A percentile compares a stretch with the other conserved stretches of the same genome.
These are phyloP conservation scores for Myripristis murdjan DNA, from an alignment of 2,797 vertebrate species.

Conservation along the genomic window DNA sequence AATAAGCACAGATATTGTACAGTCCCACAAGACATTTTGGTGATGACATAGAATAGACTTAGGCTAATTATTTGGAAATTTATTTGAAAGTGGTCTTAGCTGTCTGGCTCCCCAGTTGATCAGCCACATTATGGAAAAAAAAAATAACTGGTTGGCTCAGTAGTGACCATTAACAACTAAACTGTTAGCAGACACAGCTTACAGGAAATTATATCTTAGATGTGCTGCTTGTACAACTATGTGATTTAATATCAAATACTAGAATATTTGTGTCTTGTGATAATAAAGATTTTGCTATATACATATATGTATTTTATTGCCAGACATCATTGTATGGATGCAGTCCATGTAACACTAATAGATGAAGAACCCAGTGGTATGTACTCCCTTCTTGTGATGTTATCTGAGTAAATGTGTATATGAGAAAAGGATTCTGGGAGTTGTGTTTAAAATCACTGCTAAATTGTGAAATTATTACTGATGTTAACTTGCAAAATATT, in stretches of 20 bases:
- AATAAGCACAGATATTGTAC: constrained; percentile 31
- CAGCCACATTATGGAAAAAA: constrained; percentile 52
- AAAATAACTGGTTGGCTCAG: constrained; percentile 50
- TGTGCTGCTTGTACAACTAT: too few species aligned
- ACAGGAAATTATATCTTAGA: constrained; percentile 10
- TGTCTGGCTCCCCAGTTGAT: constrained; percentile 37
- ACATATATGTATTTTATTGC: too few species aligned
- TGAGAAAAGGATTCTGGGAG: background rate
- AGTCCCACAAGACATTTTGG: constrained; percentile 32
- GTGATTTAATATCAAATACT: background rate
- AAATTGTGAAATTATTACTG: too few species aligned
- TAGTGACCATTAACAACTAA: constrained; percentile 45
- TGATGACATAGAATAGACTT: constrained; percentile 30
- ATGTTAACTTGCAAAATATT: too few species aligned
- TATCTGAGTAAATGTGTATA: background rate
- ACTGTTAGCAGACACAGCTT: constrained; percentile 39
- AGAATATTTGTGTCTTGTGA: too few species aligned
- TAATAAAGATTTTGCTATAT: too few species aligned
- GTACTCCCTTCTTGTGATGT: background rate
- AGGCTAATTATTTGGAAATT: constrained; percentile 38
- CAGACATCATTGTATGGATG: too few species aligned
- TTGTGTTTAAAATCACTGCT: too few species aligned
- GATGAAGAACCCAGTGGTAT: too few species aligned
- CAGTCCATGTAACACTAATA: too few species aligned
- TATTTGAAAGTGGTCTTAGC: constrained; percentile 40